Percentiles rank a stretch among this genome's conserved stretches.
phyloP scores from a whole-genome alignment of 2,113 vertebrate species.

The Grallaria varia region DNA sequence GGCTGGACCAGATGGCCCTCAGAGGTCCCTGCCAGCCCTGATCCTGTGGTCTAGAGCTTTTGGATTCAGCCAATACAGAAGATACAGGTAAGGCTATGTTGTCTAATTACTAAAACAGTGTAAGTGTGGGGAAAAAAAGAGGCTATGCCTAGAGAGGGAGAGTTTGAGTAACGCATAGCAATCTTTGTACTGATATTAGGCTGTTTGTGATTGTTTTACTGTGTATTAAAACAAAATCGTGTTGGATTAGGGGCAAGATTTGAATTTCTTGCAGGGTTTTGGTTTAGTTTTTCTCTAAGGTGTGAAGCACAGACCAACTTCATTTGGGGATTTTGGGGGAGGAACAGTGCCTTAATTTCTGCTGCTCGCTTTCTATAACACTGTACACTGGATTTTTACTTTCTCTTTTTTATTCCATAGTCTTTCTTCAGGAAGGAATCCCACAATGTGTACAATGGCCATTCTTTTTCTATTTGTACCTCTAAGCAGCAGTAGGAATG shows the following conservation, averaged over 20 bases:
- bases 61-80: not conserved
- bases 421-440: not conserved
- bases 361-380: not conserved
- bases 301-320: not conserved
- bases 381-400: not conserved
- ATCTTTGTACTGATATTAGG: not conserved
- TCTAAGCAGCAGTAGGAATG: not conserved
- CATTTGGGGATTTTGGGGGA: not conserved
- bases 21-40: not conserved
- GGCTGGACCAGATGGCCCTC: not conserved
- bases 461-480: not conserved
- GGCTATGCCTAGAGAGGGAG: not conserved
- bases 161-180: not conserved
- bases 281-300: not conserved
- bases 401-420: not conserved
- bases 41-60: not conserved
- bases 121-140: not conserved
- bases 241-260: not conserved
- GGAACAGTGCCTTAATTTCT: not conserved
- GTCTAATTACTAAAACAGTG: not conserved
- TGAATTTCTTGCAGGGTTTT: not conserved
- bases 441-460: not conserved
- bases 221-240: not conserved
- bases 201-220: not conserved
- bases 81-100: not conserved